Base-by-base conservation (phyloP, 1,140 invertebrate genomes). In the Bombus picipes region DNA sequence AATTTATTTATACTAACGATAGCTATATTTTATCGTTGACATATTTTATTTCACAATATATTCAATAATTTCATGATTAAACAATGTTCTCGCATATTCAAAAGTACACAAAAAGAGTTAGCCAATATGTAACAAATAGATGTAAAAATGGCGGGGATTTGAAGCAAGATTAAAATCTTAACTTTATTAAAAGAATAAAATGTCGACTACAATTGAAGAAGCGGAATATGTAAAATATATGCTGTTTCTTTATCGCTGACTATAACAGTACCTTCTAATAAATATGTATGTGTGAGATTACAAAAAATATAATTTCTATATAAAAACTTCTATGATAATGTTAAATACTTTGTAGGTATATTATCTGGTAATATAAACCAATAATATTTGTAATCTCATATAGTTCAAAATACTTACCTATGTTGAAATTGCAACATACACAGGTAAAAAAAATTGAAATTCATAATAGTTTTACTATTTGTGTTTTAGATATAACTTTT, bases 231-330 rank as follows among this genome's bases (percentile, higher is more conserved):
- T 81, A 37, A 59, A 47, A 68, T 81, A 81, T 28, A 83, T 76
- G 10, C 9, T 75, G 39, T 76, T 74, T 71, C 59, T 87, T 71
- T 53, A 65, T 18, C 43, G 5, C 65, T 28, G 43, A 73, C 8
- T 66, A 37, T 73, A 73, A 68, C 43, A n/a, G 15, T 22, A 62
- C n/a, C 15, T 43, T 72, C 57, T 71, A 71, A 71, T 80, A 72
- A 28, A 70, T 70, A n/a, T 79, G 59, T 12, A 62, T 12, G 12
- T 34, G 32, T 18, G 37, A 87, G n/a, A 75, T 34, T 81, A 34
- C 53, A 57, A 86, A 86, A 41, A 68, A 86, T 74, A 65, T 53
- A 79, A 62, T 57, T 75, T 43, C 25, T 12, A 80, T 70, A 79
- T 22, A 85, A 34, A 12, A 68, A 37, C 10, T 37, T 68, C 22